phyloP scores from a whole-genome alignment of 1,140 invertebrate species.

The Chymomyza costata region DNA sequence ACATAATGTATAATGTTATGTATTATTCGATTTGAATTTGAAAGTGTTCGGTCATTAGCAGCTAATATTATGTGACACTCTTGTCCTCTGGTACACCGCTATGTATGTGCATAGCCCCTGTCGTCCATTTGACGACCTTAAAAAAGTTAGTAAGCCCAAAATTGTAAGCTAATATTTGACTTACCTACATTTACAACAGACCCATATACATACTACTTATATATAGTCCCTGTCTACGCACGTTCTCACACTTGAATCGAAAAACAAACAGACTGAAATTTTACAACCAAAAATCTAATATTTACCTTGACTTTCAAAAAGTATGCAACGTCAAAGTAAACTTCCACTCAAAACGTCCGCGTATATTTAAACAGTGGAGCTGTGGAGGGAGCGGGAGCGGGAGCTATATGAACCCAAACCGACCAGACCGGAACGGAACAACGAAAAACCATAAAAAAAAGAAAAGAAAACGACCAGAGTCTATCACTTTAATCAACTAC shows the following conservation, averaged over 20 bases:
- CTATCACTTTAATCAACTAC: constrained; percentile 70
- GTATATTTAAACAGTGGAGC: constrained; percentile 53
- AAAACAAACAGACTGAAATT: constrained; percentile 48
- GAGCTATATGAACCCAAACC: too few species aligned
- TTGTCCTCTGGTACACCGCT: too few species aligned
- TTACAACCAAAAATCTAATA: constrained; percentile 66
- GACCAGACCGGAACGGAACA: constrained; percentile 14
- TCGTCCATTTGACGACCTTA: constrained; percentile 43
- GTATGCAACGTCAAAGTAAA: constrained; percentile 54
- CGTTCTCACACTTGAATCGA: constrained; percentile 13
- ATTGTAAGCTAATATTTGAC: constrained; percentile 69
- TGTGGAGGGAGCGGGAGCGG: constrained; percentile 33
- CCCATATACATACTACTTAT: constrained; percentile 1
- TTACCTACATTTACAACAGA: constrained; percentile 54
- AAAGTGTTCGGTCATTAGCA: too few species aligned
- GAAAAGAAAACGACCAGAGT: constrained; percentile 30
- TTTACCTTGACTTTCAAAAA: constrained; percentile 67
- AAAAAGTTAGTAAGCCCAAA: constrained; percentile 62
- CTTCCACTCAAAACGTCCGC: constrained; percentile 42
- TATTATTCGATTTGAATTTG: too few species aligned
- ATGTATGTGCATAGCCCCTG: too few species aligned
- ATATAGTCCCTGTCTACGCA: too few species aligned
- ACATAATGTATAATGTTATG: too few species aligned
- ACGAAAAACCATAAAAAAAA: constrained; percentile 12
- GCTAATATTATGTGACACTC: too few species aligned